These are phyloP conservation scores for Tamandua tetradactyla DNA, from an alignment of 2,797 vertebrate genomes.

Conservation along the genomic window DNA sequence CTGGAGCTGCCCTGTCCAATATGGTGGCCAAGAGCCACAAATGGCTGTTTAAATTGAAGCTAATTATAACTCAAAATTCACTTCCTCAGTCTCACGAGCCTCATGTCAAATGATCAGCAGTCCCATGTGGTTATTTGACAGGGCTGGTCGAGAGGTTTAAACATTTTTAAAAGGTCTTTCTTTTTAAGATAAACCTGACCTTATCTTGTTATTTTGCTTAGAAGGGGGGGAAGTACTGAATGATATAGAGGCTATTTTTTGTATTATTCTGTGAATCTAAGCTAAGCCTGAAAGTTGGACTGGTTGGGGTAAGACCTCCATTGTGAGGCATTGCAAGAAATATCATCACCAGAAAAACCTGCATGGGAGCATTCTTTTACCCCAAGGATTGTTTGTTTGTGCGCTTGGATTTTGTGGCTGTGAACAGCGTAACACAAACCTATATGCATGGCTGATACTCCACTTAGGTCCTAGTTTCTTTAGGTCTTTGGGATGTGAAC, in stretches of 20 bases:
- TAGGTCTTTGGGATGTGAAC: background rate
- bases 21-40: background rate
- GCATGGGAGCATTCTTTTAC: background rate
- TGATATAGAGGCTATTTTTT: background rate
- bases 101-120: background rate
- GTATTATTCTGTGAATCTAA: slow-evolving; percentile 25
- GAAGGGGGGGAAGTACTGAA: background rate
- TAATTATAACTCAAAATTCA: background rate
- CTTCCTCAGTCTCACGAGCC: background rate
- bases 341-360: background rate
- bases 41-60: background rate
- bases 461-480: too few relatives aligned
- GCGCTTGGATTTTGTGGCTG: slow-evolving; percentile 11
- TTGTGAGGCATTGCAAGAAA: background rate
- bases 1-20: background rate
- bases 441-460: background rate
- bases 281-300: background rate
- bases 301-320: background rate
- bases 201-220: background rate
- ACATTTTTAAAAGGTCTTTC: background rate
- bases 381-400: background rate
- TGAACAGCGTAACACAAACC: background rate
- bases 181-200: background rate
- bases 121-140: background rate
- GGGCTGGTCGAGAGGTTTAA: background rate